These are phyloP conservation scores for Actinopyga echinites DNA, from an alignment of 53 echinoderm and acorn worm genomes.

Conservation along the genomic window DNA sequence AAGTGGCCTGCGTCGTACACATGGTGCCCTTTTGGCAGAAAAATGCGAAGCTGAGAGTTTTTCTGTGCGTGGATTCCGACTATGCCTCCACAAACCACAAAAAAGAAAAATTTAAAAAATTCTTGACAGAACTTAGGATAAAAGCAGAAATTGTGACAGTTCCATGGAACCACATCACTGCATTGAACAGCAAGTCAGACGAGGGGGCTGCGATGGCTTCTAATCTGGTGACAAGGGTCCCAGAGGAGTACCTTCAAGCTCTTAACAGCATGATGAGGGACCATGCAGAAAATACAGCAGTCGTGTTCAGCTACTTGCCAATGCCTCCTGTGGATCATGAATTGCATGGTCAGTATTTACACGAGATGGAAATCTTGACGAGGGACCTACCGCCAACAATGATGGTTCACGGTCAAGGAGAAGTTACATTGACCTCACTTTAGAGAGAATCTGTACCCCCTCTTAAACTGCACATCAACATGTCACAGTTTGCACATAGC, in stretches of 20 bases:
- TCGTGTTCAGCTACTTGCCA: constrained; percentile 84
- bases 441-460: neutral
- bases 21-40: constrained; percentile 87
- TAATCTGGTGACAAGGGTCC: constrained; percentile 61
- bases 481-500: neutral
- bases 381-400: constrained; percentile 77
- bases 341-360: constrained; percentile 74
- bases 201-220: constrained; percentile 33
- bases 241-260: constrained; percentile 72
- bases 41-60: constrained; percentile 72
- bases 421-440: constrained; percentile 69
- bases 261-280: constrained; percentile 73
- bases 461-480: neutral
- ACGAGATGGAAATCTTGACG: constrained; percentile 74
- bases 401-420: constrained; percentile 84
- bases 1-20: constrained; percentile 91
- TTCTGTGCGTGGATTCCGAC: constrained; percentile 78
- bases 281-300: constrained; percentile 62
- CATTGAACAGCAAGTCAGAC: constrained; percentile 45
- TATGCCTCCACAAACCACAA: constrained; percentile 54
- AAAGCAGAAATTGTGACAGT: constrained; percentile 78
- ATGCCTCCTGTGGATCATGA: constrained; percentile 71
- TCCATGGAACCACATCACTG: constrained; percentile 64
- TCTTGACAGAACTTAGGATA: constrained; percentile 82
- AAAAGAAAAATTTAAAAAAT: constrained; percentile 73